Percentiles rank a stretch among this genome's conserved stretches.
Conservation (phyloP, 2,113 vertebrate species). For the Nibea albiflora region DNA sequence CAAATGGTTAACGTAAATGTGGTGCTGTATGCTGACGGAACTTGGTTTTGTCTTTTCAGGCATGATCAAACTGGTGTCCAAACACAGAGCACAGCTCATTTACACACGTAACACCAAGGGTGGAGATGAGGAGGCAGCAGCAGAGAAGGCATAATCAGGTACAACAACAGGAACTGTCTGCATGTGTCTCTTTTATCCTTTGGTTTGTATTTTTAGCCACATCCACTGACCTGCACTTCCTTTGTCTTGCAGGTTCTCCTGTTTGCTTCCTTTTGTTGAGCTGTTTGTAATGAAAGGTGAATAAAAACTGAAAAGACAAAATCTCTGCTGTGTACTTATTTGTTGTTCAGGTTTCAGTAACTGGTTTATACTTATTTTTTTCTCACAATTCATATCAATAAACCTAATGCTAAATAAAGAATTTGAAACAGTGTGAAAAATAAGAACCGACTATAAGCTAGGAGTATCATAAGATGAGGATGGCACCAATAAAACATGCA, state of each 20-base stretch:
- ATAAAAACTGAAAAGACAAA: slow-evolving; percentile 75
- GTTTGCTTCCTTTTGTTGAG: slow-evolving; percentile 58
- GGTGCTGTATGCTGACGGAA: background rate
- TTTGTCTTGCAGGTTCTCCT: slow-evolving; percentile 66
- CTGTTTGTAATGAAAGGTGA: slow-evolving; percentile 76
- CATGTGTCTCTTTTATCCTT: background rate
- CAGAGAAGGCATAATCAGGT: slow-evolving; percentile 87
- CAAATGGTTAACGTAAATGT: background rate
- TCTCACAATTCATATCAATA: background rate
- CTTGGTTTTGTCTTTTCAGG: slow-evolving; percentile 76
- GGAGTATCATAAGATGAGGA: background rate
- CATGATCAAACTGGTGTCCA: slow-evolving; percentile 97
- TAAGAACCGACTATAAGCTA: too few relatives aligned
- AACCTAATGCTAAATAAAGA: background rate
- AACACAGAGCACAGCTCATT: slow-evolving; percentile 97
- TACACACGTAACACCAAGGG: slow-evolving; percentile 99
- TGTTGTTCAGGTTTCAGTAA: background rate
- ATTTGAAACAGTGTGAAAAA: background rate
- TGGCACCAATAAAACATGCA: background rate
- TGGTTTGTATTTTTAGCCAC: background rate
- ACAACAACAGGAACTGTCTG: background rate
- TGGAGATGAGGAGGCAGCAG: slow-evolving; percentile 88
- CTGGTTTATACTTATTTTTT: background rate
- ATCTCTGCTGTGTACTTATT: background rate
- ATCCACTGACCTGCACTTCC: background rate